These are phyloP conservation scores for Folsomia candida DNA, from an alignment of 2,888 invertebrate species.

Conservation along the genomic window DNA sequence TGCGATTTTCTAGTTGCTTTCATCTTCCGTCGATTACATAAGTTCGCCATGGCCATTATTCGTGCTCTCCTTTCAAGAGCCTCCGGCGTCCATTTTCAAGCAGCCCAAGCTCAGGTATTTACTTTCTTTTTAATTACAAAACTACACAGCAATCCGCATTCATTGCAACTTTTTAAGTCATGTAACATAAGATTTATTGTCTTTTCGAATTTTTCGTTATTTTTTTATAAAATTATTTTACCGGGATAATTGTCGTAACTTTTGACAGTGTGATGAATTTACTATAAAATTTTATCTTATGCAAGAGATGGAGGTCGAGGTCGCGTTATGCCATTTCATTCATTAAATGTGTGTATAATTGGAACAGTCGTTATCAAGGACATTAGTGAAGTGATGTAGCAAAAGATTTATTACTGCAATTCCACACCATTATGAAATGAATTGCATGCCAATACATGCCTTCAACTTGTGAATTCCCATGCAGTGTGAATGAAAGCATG, in stretches of 20 bases:
- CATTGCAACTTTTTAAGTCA: too few species aligned
- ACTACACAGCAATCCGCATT: too few species aligned
- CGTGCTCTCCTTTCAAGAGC: slow-evolving; percentile 36
- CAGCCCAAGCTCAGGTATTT: slow-evolving; percentile 37
- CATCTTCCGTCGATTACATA: slow-evolving; percentile 15
- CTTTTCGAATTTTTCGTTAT: too few species aligned
- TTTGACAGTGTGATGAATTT: too few species aligned
- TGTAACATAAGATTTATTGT: too few species aligned
- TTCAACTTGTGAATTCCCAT: neutral
- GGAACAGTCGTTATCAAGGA: neutral
- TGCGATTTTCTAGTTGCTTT: slow-evolving; percentile 20
- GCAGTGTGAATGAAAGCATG: neutral
- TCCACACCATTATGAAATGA: neutral
- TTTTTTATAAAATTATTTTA: too few species aligned
- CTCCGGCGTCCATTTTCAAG: slow-evolving; percentile 20
- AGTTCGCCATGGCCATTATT: slow-evolving; percentile 38
- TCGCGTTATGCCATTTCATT: neutral
- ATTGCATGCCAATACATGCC: too few species aligned
- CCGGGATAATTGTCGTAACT: too few species aligned
- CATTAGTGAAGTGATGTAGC: too few species aligned
- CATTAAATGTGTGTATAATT: neutral
- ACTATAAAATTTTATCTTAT: too few species aligned
- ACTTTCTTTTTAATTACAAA: neutral
- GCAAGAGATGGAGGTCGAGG: neutral
- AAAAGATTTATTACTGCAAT: neutral